phyloP scores from a whole-genome alignment of 2,888 invertebrate species.

The Drosophila anomelani region DNA sequence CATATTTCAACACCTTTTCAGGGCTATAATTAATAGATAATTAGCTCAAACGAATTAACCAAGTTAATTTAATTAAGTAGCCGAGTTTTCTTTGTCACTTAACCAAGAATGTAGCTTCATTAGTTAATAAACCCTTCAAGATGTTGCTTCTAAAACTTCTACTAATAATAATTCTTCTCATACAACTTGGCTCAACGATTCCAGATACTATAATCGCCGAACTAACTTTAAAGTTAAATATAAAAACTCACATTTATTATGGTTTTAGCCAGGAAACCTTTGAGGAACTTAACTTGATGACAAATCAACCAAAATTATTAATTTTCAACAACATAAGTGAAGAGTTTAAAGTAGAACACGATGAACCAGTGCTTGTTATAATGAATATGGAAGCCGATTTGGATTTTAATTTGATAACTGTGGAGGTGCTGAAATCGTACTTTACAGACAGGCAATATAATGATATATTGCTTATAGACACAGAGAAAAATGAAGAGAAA shows the following conservation, averaged over 20 bases:
- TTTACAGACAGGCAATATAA: slow-evolving; percentile 32
- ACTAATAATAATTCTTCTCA: background rate
- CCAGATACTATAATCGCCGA: background rate
- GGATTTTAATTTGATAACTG: background rate
- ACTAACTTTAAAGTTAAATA: slow-evolving; percentile 3
- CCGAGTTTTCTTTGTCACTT: background rate
- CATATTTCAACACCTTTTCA: background rate
- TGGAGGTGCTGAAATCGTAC: slow-evolving; percentile 6
- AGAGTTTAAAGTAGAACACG: slow-evolving; percentile 10
- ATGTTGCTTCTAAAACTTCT: slow-evolving; percentile 20
- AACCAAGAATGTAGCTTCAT: slow-evolving; percentile 3
- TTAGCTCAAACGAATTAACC: slow-evolving; percentile 2
- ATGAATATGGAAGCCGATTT: slow-evolving; percentile 6
- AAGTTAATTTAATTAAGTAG: slow-evolving; percentile 9
- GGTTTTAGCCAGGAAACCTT: background rate
- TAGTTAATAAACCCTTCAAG: background rate
- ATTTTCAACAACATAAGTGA: slow-evolving; percentile 21
- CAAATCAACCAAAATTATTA: background rate
- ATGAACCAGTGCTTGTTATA: slow-evolving; percentile 32
- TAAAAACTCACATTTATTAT: slow-evolving; percentile 22
- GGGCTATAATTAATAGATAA: background rate
- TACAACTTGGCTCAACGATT: background rate
- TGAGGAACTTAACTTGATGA: background rate
- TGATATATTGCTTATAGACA: slow-evolving; percentile 24
- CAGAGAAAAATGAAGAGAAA: background rate